Evolutionary conservation across 1,140 invertebrate genomes (phyloP).

Genomic region (Drosophila arizonae): DNA sequence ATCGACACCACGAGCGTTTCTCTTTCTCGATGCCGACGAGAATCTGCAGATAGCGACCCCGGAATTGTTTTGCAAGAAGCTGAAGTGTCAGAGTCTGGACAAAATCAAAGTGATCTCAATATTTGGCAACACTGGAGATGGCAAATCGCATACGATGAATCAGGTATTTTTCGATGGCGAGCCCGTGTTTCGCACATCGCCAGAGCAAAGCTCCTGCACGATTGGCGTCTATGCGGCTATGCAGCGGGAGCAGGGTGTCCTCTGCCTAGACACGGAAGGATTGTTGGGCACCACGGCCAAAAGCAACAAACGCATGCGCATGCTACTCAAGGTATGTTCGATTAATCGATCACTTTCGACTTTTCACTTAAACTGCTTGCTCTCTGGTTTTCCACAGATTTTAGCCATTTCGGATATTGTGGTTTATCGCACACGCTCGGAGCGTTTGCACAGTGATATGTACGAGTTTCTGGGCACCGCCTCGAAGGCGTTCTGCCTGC

Average conservation of each 20-base stretch:
- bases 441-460: constrained; percentile 90
- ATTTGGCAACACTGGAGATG: constrained; percentile 94
- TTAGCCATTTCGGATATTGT: constrained; percentile 92
- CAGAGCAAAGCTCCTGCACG: constrained; percentile 89
- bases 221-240: constrained; percentile 92
- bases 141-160: constrained; percentile 93
- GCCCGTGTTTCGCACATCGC: constrained; percentile 90
- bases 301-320: constrained; percentile 88
- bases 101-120: constrained; percentile 93
- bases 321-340: constrained; percentile 87
- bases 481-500: constrained; percentile 89
- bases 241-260: constrained; percentile 86
- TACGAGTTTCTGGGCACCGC: constrained; percentile 92
- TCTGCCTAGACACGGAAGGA: constrained; percentile 93
- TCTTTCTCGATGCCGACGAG: constrained; percentile 85
- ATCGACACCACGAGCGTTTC: constrained; percentile 73
- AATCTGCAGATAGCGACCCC: constrained; percentile 83
- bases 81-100: constrained; percentile 83
- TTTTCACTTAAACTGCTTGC: neutral
- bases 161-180: constrained; percentile 90
- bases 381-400: constrained; percentile 82
- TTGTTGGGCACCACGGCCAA: constrained; percentile 85
- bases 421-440: constrained; percentile 90
- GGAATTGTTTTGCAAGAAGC: constrained; percentile 84
- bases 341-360: constrained; percentile 26